Percentiles rank a stretch among this genome's conserved stretches.
Evolutionary conservation across 2,888 invertebrate genomes (phyloP).

Genomic region (Chromoteleia sp.): DNA sequence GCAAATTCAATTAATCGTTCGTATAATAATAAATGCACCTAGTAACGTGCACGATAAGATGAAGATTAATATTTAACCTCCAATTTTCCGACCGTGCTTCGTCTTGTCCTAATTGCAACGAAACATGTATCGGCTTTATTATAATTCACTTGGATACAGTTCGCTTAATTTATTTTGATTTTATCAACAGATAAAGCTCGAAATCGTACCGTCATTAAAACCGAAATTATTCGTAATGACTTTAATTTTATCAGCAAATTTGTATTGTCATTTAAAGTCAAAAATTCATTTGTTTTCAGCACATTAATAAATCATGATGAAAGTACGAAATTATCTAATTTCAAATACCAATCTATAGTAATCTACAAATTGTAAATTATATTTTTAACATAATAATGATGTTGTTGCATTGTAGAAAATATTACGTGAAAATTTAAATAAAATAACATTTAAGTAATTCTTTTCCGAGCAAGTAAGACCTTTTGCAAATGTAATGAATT

Average conservation of each 20-base stretch:
- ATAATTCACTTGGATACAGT: not conserved
- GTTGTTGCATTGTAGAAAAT: too few species aligned
- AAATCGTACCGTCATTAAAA: not conserved
- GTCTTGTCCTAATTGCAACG: not conserved
- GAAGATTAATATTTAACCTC: not conserved
- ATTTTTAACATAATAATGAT: too few species aligned
- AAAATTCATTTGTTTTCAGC: not conserved
- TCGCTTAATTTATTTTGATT: not conserved
- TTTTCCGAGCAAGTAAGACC: too few species aligned
- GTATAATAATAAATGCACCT: conserved; percentile 3
- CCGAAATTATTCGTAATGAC: not conserved
- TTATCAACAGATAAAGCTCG: not conserved
- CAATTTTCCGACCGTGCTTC: too few species aligned
- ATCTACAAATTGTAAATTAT: too few species aligned
- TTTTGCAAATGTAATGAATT: too few species aligned
- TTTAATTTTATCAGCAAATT: not conserved
- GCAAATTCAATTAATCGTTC: conserved; percentile 22
- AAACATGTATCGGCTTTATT: not conserved
- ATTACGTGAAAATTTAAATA: too few species aligned
- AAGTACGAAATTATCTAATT: not conserved
- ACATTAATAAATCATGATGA: not conserved
- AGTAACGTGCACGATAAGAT: not conserved
- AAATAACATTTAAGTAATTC: too few species aligned
- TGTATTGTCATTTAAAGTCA: not conserved
- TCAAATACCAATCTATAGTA: too few species aligned